Percentiles rank a stretch among this genome's conserved stretches.
Conservation (phyloP, 2,888 invertebrate species). For the Adelphocoris suturalis region DNA sequence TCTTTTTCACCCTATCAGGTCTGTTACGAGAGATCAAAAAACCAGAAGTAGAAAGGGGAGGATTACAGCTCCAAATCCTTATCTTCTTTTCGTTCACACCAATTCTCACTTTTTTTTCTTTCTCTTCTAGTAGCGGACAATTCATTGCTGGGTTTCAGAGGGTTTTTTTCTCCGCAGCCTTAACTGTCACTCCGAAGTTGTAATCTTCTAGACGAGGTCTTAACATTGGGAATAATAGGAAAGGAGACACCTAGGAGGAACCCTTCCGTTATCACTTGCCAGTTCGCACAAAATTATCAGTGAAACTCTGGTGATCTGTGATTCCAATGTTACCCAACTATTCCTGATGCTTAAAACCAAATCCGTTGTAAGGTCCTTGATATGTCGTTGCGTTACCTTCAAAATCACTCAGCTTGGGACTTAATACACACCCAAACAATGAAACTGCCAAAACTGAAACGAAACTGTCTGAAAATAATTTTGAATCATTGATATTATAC, state of each 20-base stretch:
- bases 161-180: neutral
- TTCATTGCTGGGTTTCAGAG: neutral
- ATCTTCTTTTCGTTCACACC: conserved; percentile 46
- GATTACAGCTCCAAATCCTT: conserved; percentile 33
- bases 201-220: neutral
- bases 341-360: too few species aligned
- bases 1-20: conserved; percentile 35
- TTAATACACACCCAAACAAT: too few species aligned
- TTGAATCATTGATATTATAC: too few species aligned
- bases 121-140: neutral
- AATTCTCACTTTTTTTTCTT: conserved; percentile 34
- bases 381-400: too few species aligned
- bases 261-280: neutral
- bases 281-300: neutral
- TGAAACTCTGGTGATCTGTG: too few species aligned
- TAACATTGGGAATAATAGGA: neutral
- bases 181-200: conserved; percentile 4
- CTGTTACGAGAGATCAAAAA: conserved; percentile 41
- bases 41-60: conserved; percentile 55
- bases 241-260: conserved; percentile 15
- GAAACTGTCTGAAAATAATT: too few species aligned
- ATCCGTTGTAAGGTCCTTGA: too few species aligned
- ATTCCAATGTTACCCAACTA: too few species aligned
- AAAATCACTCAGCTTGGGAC: too few species aligned
- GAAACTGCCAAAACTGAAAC: too few species aligned